Conservation (phyloP, 2,113 vertebrate genomes). For the Thoracochromis brauschi region DNA sequence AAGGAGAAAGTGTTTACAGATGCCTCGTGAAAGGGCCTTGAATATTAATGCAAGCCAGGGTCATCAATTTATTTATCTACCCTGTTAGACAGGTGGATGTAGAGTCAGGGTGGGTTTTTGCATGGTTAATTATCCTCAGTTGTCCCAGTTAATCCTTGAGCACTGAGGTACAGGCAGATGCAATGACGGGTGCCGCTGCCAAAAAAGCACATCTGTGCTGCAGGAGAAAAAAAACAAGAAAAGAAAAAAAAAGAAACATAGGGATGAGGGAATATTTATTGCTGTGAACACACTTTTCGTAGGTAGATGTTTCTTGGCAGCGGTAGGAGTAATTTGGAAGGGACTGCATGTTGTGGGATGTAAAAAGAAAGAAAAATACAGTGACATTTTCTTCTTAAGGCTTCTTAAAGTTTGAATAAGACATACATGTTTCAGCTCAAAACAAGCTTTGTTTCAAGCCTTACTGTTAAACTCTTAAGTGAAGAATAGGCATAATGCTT, state of each 20-base stretch:
- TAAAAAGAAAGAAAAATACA: constrained; percentile 13
- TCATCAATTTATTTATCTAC: constrained; percentile 45
- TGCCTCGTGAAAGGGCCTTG: constrained; percentile 6
- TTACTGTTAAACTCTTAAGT: not conserved
- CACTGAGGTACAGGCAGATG: constrained; percentile 58
- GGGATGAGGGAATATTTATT: constrained; percentile 23
- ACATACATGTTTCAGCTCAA: not conserved
- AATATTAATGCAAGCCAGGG: constrained; percentile 35
- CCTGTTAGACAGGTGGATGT: constrained; percentile 53
- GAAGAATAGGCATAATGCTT: not conserved
- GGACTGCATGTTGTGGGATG: constrained; percentile 39
- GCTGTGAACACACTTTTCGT: constrained; percentile 42
- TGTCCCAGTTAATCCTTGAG: constrained; percentile 60
- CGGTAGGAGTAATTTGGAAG: constrained; percentile 41
- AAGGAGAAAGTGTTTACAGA: constrained; percentile 14
- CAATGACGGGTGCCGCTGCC: constrained; percentile 33
- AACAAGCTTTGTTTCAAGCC: not conserved
- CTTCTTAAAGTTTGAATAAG: constrained; percentile 32
- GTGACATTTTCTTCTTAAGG: not conserved
- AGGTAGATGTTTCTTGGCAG: constrained; percentile 48
- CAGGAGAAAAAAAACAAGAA: not conserved
- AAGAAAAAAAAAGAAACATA: not conserved
- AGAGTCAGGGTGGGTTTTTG: constrained; percentile 45
- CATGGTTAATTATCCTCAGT: constrained; percentile 63
- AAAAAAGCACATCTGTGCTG: constrained; percentile 65